These are phyloP conservation scores for Eulithis prunata DNA, from an alignment of 2,888 invertebrate species.

Conservation along the genomic window DNA sequence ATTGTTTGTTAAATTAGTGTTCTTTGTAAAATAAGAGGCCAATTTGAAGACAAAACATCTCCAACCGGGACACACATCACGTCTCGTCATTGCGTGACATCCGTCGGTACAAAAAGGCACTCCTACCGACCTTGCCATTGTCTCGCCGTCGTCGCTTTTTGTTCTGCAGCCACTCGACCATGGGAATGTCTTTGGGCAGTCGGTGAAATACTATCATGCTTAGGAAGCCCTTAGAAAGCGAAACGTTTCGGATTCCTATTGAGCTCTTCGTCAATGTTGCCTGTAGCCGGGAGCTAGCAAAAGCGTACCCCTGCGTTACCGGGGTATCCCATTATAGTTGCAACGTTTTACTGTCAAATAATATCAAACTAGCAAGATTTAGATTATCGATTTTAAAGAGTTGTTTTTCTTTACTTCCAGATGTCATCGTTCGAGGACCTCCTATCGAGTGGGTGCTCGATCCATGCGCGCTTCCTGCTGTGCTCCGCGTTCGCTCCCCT, in stretches of 20 bases:
- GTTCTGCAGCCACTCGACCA: constrained; percentile 12
- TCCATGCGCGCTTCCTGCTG: constrained; percentile 92
- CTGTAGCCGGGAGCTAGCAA: no score
- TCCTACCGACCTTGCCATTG: constrained; percentile 66
- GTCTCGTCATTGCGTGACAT: constrained; percentile 52
- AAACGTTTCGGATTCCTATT: constrained; percentile 11
- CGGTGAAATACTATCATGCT: constrained; percentile 24
- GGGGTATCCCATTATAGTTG: background rate
- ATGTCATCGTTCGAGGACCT: constrained; percentile 88
- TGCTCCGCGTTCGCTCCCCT: constrained; percentile 96
- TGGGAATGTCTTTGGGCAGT: constrained; percentile 25
- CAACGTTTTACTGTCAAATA: background rate
- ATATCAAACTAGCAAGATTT: no score
- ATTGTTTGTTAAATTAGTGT: constrained; percentile 16
- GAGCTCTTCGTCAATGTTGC: background rate
- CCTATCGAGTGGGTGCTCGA: constrained; percentile 91
- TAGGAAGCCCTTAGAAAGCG: background rate
- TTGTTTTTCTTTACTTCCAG: constrained; percentile 74
- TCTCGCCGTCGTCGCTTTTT: constrained; percentile 45
- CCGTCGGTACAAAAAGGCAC: constrained; percentile 62
- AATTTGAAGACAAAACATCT: constrained; percentile 29
- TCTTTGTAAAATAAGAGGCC: constrained; percentile 16
- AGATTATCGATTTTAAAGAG: constrained; percentile 11
- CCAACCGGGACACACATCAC: constrained; percentile 25
- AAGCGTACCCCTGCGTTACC: no score